phyloP scores from a whole-genome alignment of 2,797 vertebrate genomes.

The Etheostoma nigrum region DNA sequence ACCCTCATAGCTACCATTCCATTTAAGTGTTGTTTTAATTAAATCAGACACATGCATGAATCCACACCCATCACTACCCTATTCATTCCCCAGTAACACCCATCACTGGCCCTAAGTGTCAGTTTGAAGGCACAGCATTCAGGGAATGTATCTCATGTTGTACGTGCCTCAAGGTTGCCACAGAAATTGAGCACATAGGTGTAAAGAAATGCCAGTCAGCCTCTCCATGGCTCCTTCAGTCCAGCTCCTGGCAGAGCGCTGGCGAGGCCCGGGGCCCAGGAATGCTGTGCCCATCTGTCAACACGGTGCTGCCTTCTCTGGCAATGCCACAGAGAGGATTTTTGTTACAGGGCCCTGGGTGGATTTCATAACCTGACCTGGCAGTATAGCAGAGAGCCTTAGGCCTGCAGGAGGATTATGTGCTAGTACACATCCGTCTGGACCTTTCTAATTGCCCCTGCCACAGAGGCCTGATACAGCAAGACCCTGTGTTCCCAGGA shows the following conservation, averaged over 20 bases:
- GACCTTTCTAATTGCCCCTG: too few relatives aligned
- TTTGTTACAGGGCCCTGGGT: constrained; percentile 83
- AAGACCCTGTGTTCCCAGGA: too few relatives aligned
- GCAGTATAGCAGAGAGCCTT: constrained; percentile 49
- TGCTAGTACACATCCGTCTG: constrained; percentile 10
- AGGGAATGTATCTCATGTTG: constrained; percentile 77
- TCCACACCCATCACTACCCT: constrained; percentile 59
- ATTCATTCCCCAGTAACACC: constrained; percentile 69
- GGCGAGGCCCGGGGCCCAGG: constrained; percentile 77
- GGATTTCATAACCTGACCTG: constrained; percentile 80
- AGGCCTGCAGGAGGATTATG: constrained; percentile 58
- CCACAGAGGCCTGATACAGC: too few relatives aligned
- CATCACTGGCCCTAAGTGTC: constrained; percentile 67
- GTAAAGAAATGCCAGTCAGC: constrained; percentile 85
- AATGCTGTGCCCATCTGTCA: constrained; percentile 88
- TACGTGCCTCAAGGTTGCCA: constrained; percentile 84
- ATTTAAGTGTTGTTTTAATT: constrained; percentile 45
- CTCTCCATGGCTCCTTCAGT: constrained; percentile 73
- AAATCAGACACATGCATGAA: constrained; percentile 58
- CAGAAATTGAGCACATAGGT: constrained; percentile 88
- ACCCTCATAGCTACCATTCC: neutral
- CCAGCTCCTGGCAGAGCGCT: constrained; percentile 77
- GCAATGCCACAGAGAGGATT: constrained; percentile 83
- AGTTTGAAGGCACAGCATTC: constrained; percentile 77
- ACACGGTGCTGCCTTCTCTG: constrained; percentile 81